A percentile compares a stretch with the other conserved stretches of the same genome.
These are phyloP conservation scores for Drosophila persimilis DNA, from an alignment of 1,140 invertebrate genomes.

Conservation along the genomic window DNA sequence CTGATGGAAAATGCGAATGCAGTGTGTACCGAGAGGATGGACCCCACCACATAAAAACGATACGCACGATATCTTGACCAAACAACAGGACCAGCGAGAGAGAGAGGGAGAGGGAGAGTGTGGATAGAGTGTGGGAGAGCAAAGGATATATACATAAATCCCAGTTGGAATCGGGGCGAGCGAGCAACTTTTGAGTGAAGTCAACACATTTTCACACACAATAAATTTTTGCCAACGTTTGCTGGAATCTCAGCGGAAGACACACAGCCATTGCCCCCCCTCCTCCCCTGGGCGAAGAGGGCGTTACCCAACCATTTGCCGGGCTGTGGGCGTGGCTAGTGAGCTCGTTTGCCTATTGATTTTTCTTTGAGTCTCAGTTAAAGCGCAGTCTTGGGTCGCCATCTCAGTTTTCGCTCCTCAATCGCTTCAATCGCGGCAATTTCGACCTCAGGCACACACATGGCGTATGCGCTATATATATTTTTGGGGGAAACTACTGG, in stretches of 20 bases:
- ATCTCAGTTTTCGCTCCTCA: too few species aligned
- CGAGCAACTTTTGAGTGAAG: conserved; percentile 74
- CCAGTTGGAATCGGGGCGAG: conserved; percentile 61
- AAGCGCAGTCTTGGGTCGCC: conserved; percentile 19
- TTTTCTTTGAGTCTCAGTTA: conserved; percentile 42
- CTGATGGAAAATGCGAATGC: conserved; percentile 63
- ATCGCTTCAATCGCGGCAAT: conserved; percentile 17
- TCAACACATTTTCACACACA: conserved; percentile 81
- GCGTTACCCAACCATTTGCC: not conserved
- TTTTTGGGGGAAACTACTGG: conserved; percentile 10
- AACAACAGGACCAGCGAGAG: conserved; percentile 38
- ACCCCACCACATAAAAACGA: conserved; percentile 45
- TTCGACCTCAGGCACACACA: conserved; percentile 8
- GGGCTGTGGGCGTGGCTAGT: conserved; percentile 43
- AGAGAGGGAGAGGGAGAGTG: too few species aligned
- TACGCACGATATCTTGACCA: conserved; percentile 74
- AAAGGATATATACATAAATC: conserved; percentile 66
- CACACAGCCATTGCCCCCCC: conserved; percentile 4
- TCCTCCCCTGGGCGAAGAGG: not conserved
- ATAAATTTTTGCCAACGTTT: conserved; percentile 75
- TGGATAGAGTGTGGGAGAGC: not conserved
- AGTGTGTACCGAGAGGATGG: conserved; percentile 29
- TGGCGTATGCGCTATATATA: conserved; percentile 40
- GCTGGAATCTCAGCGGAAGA: conserved; percentile 48
- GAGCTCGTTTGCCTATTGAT: conserved; percentile 68